Evolutionary conservation across 2,113 vertebrate genomes (phyloP), one percentile per base, ranked within the genome.

Genomic region (Gymnogyps californianus): DNA sequence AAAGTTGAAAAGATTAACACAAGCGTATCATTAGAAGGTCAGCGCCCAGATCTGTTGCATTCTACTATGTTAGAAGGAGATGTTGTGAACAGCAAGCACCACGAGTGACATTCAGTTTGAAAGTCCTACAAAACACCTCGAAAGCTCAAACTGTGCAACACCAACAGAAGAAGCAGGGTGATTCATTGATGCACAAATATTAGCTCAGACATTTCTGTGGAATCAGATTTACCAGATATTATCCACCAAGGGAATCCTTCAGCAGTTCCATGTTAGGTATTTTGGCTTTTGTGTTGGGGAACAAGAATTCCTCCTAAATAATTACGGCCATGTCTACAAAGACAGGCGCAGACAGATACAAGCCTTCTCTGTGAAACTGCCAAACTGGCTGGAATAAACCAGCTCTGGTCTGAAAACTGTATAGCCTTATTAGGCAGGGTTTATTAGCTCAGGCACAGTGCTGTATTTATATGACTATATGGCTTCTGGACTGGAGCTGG

Each of bases 371-470:
- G 87, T 92, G 89, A 89, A 92, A 58, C 36, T 77, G 77, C 76
- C 89, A 71, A 42, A 94, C 51, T 55, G 64, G 28, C 42, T 89
- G 77, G 77, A 94, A 67, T 87, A 92, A 94, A 71, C 72, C 77
- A 51, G 72, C 55, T 46, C 86, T 81, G 31, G 38, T 38, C 83
- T 96, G 64, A 83, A 90, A 96, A 80, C 51, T 75, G 29, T 59
- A 28, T 9, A 67, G 67, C 64, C 78, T 83, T 83, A 76, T 93
- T 95, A 92, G 72, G 77, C 42, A 38, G 32, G 59, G 42, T 94
- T 96, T 96, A 92, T 96, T 89, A 96, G 80, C 72, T 91, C 42
- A 82, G 69, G 59, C 93, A 64, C 80, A 71, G 69, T 75, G 84
- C 72, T 92, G 89, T 55, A 89, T 87, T 94, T 95, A 46, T 96